phyloP scores from a whole-genome alignment of 2,888 invertebrate genomes.

The Muschampia plurimacula region DNA sequence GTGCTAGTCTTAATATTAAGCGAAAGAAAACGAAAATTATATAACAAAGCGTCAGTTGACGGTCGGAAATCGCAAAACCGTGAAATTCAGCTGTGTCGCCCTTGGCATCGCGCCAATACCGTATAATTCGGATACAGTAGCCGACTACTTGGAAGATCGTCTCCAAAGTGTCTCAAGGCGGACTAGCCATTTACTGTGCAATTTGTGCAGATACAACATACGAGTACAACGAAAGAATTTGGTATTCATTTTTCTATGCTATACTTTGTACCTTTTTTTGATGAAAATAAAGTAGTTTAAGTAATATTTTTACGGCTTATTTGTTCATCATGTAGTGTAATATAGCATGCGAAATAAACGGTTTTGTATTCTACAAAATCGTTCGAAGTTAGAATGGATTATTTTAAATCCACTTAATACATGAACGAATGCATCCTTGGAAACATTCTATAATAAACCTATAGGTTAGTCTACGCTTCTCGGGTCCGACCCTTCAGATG shows the following conservation, averaged over 20 bases:
- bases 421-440: not conserved
- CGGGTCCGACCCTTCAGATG: constrained; percentile 11
- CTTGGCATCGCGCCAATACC: constrained; percentile 49
- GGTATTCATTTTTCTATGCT: too few relatives aligned
- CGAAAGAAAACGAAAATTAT: constrained; percentile 41
- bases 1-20: constrained; percentile 23
- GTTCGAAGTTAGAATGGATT: too few relatives aligned
- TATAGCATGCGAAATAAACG: too few relatives aligned
- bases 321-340: too few relatives aligned
- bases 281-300: too few relatives aligned
- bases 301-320: too few relatives aligned
- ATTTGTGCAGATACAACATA: not conserved
- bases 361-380: too few relatives aligned
- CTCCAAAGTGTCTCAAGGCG: not conserved
- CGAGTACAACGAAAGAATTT: too few relatives aligned
- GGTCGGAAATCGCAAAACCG: constrained; percentile 47
- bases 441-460: constrained; percentile 9
- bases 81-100: constrained; percentile 47
- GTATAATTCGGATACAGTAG: constrained; percentile 13
- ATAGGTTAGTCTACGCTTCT: constrained; percentile 15
- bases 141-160: constrained; percentile 10
- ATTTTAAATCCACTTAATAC: too few relatives aligned
- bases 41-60: constrained; percentile 42
- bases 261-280: too few relatives aligned
- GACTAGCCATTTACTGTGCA: not conserved